phyloP scores from a whole-genome alignment of 2,888 invertebrate genomes.

The Callyntrura sp. region DNA sequence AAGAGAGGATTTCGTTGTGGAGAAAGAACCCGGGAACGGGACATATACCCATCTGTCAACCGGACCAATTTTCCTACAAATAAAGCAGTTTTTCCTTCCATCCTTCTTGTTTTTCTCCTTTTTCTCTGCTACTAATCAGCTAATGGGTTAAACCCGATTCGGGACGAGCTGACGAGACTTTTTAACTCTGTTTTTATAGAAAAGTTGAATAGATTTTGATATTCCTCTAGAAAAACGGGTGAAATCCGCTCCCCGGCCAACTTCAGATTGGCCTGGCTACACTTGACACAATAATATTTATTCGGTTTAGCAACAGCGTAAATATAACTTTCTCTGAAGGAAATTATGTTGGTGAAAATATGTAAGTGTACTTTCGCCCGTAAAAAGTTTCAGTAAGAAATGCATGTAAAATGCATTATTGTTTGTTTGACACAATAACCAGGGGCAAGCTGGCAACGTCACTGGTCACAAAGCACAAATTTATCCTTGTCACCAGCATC shows the following conservation, averaged over 20 bases:
- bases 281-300: too few species aligned
- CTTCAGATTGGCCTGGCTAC: too few species aligned
- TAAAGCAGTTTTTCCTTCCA: conserved; percentile 14
- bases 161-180: background rate
- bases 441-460: background rate
- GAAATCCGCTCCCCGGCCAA: too few species aligned
- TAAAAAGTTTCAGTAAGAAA: background rate
- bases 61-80: conserved; percentile 27
- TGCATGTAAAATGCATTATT: conserved; percentile 22
- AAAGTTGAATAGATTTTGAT: too few species aligned
- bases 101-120: conserved; percentile 17
- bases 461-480: background rate
- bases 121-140: conserved; percentile 69
- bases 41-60: conserved; percentile 75
- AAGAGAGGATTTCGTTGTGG: conserved; percentile 47
- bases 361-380: too few species aligned
- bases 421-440: background rate
- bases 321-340: too few species aligned
- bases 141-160: conserved; percentile 60
- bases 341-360: too few species aligned
- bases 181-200: too few species aligned
- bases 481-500: conserved; percentile 43
- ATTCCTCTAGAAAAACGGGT: too few species aligned
- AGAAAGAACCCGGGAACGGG: conserved; percentile 33
- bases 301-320: too few species aligned